Percentiles rank a stretch among this genome's conserved stretches.
phyloP scores from a whole-genome alignment of 2,113 vertebrate genomes.

The Tapirus terrestris region DNA sequence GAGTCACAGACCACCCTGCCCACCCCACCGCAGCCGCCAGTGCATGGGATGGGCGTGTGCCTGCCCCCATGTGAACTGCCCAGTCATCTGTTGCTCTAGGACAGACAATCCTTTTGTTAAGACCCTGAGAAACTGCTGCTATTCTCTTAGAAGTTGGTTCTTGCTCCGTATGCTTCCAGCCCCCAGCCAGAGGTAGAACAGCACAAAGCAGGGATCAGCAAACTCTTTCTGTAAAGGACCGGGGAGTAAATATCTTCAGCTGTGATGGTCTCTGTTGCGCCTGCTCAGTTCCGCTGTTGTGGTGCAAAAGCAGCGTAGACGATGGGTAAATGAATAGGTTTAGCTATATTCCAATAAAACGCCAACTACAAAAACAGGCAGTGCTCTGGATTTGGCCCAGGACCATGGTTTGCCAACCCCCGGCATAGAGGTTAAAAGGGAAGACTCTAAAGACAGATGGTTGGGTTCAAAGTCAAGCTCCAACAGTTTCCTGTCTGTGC shows the following conservation, averaged over 20 bases:
- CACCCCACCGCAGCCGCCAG: too few species aligned
- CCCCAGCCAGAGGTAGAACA: not conserved
- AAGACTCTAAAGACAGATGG: not conserved
- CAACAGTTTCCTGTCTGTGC: not conserved
- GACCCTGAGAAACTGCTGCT: not conserved
- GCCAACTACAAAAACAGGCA: not conserved
- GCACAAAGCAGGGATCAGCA: not conserved
- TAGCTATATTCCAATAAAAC: not conserved
- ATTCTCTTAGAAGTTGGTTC: not conserved
- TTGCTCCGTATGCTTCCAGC: not conserved
- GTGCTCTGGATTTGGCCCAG: not conserved
- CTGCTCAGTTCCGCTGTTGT: not conserved
- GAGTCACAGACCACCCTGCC: not conserved
- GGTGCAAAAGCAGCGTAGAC: not conserved
- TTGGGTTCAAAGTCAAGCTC: not conserved
- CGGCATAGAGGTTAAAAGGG: not conserved
- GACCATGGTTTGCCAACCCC: not conserved
- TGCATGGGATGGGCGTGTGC: not conserved
- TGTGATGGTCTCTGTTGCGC: accelerated
- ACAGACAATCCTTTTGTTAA: not conserved
- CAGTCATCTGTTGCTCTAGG: not conserved
- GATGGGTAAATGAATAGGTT: not conserved
- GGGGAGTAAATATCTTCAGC: too few species aligned
- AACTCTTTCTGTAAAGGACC: not conserved
- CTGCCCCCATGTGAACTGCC: not conserved